These are phyloP conservation scores for Hippopotamyrus pictus DNA, from an alignment of 2,797 vertebrate genomes.

Conservation along the genomic window DNA sequence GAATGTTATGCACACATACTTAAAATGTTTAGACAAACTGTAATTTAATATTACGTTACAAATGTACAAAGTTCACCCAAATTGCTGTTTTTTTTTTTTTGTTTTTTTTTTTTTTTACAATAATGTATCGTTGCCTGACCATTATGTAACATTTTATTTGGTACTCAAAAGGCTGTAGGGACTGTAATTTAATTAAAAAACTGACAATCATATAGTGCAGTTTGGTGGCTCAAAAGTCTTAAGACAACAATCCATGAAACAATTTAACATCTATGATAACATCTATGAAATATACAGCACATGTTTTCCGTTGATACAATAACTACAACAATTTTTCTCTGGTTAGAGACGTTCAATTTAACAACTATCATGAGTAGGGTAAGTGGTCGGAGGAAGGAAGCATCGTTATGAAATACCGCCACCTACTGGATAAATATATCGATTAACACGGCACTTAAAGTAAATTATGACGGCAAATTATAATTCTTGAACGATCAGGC, in stretches of 20 bases:
- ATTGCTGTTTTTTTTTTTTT: not conserved
- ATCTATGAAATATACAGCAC: not conserved
- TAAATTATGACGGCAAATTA: not conserved
- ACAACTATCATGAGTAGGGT: not conserved
- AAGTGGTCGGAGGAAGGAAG: not conserved
- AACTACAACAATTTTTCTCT: not conserved
- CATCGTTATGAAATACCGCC: not conserved
- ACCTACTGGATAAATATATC: not conserved
- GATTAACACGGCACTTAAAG: not conserved
- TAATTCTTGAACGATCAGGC: not conserved
- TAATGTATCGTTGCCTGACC: not conserved
- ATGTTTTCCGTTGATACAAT: not conserved
- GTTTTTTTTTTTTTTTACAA: not conserved
- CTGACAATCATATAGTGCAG: not conserved
- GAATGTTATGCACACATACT: not conserved
- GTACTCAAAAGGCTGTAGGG: not conserved
- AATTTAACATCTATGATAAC: not conserved
- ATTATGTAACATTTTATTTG: not conserved
- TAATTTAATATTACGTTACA: not conserved
- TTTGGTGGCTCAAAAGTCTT: not conserved
- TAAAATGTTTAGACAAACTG: not conserved
- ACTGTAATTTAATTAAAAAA: not conserved
- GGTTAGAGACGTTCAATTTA: not conserved
- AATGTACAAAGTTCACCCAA: not conserved
- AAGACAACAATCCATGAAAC: not conserved